Evolutionary conservation across 2,797 vertebrate genomes (phyloP).

Genomic region (Neostethus bicornis): DNA sequence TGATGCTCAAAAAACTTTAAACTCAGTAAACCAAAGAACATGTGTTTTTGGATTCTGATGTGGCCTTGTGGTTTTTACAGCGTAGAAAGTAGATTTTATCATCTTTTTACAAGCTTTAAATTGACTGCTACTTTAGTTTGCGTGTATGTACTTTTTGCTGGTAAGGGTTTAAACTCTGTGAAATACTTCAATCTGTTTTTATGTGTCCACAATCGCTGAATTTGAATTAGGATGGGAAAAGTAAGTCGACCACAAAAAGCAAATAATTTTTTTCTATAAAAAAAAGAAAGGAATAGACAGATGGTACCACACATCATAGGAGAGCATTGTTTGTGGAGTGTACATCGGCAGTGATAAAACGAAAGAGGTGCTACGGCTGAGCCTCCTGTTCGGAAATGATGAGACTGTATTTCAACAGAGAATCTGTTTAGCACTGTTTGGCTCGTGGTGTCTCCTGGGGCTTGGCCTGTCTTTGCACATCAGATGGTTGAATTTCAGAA

Average conservation of each 20-base stretch:
- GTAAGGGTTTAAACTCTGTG: constrained; percentile 10
- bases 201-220: constrained; percentile 34
- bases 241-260: constrained; percentile 4
- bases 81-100: no score
- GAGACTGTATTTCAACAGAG: constrained; percentile 40
- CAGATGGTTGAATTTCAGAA: constrained; percentile 63
- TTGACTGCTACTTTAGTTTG: constrained; percentile 37
- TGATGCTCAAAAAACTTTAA: constrained; percentile 45
- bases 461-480: constrained; percentile 51
- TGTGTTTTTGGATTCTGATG: constrained; percentile 28
- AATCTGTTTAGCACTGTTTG: constrained; percentile 45
- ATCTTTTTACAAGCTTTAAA: no score
- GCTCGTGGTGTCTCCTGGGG: constrained; percentile 29
- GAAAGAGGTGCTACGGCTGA: constrained; percentile 29
- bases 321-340: constrained; percentile 8
- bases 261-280: constrained; percentile 1
- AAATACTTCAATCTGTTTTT: constrained; percentile 43
- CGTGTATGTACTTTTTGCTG: constrained; percentile 22
- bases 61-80: constrained; percentile 15
- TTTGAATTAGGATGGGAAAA: constrained; percentile 30
- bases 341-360: constrained; percentile 5
- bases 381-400: constrained; percentile 45
- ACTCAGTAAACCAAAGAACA: constrained; percentile 9
- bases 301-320: constrained; percentile 5
- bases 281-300: constrained; percentile 5